phyloP scores from a whole-genome alignment of 2,888 invertebrate genomes.

The Leucoptera coffeella region DNA sequence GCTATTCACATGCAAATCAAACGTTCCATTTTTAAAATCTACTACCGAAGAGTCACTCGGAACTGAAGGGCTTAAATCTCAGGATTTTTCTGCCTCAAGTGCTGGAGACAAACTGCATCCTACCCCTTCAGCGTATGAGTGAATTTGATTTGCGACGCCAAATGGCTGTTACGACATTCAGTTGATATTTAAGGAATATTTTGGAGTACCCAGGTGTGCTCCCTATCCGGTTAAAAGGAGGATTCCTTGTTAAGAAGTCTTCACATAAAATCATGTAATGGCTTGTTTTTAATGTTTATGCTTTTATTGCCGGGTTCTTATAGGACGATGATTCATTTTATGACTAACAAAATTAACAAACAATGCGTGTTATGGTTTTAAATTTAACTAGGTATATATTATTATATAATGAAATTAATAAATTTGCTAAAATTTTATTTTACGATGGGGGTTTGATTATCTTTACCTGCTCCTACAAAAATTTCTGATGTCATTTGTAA shows the following conservation, averaged over 20 bases:
- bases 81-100: too few relatives aligned
- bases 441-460: too few relatives aligned
- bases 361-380: too few relatives aligned
- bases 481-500: too few relatives aligned
- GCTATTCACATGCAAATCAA: conserved; percentile 56
- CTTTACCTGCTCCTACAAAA: too few relatives aligned
- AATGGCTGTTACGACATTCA: conserved; percentile 13
- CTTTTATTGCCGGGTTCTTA: conserved; percentile 9
- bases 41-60: conserved; percentile 46
- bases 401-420: too few relatives aligned
- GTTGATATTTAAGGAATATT: conserved; percentile 25
- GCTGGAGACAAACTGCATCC: neutral
- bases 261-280: conserved; percentile 50
- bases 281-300: conserved; percentile 54
- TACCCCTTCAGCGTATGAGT: conserved; percentile 3
- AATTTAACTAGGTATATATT: too few relatives aligned
- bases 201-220: conserved; percentile 53
- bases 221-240: conserved; percentile 51
- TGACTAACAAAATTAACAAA: too few relatives aligned
- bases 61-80: conserved; percentile 49
- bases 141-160: conserved; percentile 10
- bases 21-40: conserved; percentile 54
- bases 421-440: too few relatives aligned
- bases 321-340: neutral
- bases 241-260: conserved; percentile 50